These are phyloP conservation scores for Muscicapa striata DNA, from an alignment of 2,797 vertebrate genomes.

Conservation along the genomic window DNA sequence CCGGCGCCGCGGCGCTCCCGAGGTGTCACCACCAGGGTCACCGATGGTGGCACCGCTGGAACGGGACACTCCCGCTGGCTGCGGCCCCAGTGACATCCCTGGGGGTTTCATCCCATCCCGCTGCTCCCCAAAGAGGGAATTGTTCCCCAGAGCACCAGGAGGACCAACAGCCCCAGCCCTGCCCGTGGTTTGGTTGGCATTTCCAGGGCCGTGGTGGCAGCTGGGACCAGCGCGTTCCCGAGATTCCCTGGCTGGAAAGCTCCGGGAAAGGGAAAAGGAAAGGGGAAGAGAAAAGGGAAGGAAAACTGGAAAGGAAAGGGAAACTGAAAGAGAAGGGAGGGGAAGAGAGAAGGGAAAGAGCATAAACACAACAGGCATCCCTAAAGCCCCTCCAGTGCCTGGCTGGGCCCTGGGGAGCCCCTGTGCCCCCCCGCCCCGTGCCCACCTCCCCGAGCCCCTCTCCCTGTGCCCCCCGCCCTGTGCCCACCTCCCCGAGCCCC, in stretches of 20 bases:
- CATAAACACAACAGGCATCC: fast-evolving
- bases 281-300: neutral
- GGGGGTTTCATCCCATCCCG: neutral
- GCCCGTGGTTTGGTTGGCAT: neutral
- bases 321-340: neutral
- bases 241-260: neutral
- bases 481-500: too few species aligned
- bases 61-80: neutral
- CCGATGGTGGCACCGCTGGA: neutral
- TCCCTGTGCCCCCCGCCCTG: neutral
- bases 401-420: neutral
- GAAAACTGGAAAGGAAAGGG: neutral
- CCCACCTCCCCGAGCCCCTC: neutral
- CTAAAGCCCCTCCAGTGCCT: neutral
- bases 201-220: neutral
- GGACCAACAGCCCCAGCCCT: neutral
- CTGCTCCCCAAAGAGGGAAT: neutral
- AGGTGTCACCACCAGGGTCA: neutral
- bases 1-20: neutral
- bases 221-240: fast-evolving
- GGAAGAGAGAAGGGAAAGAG: neutral
- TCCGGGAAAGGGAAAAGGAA: neutral
- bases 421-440: fast-evolving
- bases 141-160: neutral
- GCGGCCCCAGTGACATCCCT: neutral